These are phyloP conservation scores for Ceuthmochares aereus DNA, from an alignment of 2,113 vertebrate genomes.

Conservation along the genomic window DNA sequence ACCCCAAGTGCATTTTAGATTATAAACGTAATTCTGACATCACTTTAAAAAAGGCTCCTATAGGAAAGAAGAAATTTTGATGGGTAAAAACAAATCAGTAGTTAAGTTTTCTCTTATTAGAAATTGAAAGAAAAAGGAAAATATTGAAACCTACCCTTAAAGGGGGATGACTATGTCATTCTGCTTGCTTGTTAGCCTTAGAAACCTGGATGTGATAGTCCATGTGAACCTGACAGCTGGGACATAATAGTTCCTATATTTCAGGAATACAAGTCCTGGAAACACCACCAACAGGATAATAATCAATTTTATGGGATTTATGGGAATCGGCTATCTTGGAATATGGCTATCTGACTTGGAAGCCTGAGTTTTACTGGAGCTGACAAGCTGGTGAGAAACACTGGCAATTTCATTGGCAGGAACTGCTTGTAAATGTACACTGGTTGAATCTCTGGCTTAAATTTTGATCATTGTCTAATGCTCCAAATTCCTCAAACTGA, in stretches of 20 bases:
- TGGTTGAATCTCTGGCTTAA: not conserved
- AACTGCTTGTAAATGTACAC: not conserved
- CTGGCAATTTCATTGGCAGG: not conserved
- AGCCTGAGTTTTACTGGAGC: not conserved
- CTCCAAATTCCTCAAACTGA: not conserved
- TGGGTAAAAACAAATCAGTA: not conserved
- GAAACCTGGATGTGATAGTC: not conserved
- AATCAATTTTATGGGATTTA: not conserved
- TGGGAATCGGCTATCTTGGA: not conserved
- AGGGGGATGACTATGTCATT: not conserved
- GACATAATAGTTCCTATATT: not conserved
- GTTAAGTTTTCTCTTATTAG: not conserved
- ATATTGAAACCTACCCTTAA: not conserved
- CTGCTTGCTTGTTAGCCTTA: not conserved
- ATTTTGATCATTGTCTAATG: not conserved
- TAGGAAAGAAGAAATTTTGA: not conserved
- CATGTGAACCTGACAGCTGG: accelerated
- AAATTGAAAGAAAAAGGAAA: not conserved
- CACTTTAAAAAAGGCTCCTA: too few species aligned
- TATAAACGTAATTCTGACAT: not conserved
- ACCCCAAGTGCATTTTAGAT: not conserved
- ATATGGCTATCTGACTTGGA: not conserved
- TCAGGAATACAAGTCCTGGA: not conserved
- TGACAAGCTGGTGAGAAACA: not conserved
- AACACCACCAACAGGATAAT: not conserved